Evolutionary conservation across 2,113 vertebrate genomes (phyloP).

Genomic region (Taurulus bubalis): DNA sequence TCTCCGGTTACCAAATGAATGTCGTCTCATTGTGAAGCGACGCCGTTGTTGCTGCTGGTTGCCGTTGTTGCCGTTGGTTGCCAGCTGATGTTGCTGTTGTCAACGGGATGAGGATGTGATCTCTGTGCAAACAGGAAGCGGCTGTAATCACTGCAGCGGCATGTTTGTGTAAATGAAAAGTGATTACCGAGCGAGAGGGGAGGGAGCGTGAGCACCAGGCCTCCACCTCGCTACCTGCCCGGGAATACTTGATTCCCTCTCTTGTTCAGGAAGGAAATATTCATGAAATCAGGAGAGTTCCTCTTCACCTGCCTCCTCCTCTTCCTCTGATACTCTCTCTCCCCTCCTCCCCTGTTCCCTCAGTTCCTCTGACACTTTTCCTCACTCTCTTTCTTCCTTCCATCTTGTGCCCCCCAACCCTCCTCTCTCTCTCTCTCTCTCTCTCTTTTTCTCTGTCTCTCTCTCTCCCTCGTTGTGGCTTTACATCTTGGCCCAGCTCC

Average conservation of each 20-base stretch:
- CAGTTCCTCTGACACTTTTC: background rate
- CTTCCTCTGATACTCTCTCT: constrained; percentile 2
- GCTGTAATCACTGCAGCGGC: constrained; percentile 20
- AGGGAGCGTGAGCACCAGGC: constrained; percentile 1
- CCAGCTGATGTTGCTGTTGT: constrained; percentile 2
- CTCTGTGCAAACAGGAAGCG: constrained; percentile 22
- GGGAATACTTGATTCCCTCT: constrained; percentile 55
- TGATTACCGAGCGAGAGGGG: constrained; percentile 24
- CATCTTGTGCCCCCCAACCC: background rate
- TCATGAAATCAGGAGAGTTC: constrained; percentile 48
- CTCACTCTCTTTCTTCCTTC: constrained; percentile 1
- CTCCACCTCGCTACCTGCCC: constrained; percentile 30
- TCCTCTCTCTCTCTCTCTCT: background rate
- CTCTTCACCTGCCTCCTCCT: constrained; percentile 7
- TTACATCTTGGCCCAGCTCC: constrained; percentile 57
- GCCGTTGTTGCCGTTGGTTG: background rate
- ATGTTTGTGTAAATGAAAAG: background rate
- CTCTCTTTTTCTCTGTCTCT: background rate
- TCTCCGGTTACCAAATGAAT: background rate
- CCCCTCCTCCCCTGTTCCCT: constrained; percentile 1
- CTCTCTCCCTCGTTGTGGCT: constrained; percentile 34
- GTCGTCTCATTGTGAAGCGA: background rate
- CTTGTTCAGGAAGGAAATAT: constrained; percentile 51
- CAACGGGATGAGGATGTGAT: constrained; percentile 21
- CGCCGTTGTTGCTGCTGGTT: background rate